Conservation (phyloP, 2,888 invertebrate genomes). For the Eupithecia vulgata region DNA sequence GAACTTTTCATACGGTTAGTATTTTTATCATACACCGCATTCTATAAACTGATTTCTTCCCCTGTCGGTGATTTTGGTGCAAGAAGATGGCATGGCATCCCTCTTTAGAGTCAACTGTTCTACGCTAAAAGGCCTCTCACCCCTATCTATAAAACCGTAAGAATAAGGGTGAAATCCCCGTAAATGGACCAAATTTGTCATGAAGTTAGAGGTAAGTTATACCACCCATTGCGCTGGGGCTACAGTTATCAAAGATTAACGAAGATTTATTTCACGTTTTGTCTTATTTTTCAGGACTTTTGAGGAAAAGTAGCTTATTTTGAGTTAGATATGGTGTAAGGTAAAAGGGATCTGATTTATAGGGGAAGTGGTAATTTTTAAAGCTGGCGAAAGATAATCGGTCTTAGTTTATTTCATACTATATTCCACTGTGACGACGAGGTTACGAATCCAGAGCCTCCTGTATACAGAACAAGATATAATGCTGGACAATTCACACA, state of each 20-base stretch:
- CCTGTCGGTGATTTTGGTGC: background rate
- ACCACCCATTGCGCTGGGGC: slow-evolving; percentile 58
- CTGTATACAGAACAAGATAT: no score
- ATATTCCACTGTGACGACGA: no score
- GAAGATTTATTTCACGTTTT: slow-evolving; percentile 62
- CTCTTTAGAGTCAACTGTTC: background rate
- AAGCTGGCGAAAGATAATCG: no score
- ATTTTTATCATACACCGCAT: no score
- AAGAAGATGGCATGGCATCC: background rate
- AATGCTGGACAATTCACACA: no score
- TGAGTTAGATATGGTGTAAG: background rate
- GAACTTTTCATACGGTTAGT: no score
- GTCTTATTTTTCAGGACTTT: slow-evolving; percentile 47
- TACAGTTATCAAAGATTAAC: slow-evolving; percentile 67
- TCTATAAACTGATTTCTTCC: background rate
- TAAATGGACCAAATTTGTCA: slow-evolving; percentile 64
- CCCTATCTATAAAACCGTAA: slow-evolving; percentile 13
- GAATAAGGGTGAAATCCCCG: slow-evolving; percentile 41
- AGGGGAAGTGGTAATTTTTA: no score
- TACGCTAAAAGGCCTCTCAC: background rate
- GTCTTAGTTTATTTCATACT: no score
- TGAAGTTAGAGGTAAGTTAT: slow-evolving; percentile 66
- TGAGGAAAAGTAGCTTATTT: background rate
- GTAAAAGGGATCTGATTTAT: background rate
- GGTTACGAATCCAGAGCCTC: no score